A percentile compares a stretch with the other conserved stretches of the same genome.
These are phyloP conservation scores for Lepidonotus clava DNA, from an alignment of 2,888 invertebrate species.

Conservation along the genomic window DNA sequence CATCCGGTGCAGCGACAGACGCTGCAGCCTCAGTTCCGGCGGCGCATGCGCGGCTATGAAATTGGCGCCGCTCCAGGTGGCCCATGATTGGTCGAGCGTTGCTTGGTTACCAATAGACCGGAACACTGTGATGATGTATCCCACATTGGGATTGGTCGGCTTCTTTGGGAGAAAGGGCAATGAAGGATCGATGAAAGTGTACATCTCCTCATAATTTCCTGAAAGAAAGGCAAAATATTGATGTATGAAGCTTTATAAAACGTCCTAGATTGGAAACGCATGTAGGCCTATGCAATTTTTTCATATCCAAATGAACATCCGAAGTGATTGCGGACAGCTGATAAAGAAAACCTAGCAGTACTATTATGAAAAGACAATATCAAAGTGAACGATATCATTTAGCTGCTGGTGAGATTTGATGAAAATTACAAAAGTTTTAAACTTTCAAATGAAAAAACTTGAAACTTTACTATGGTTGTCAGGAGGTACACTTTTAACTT, in stretches of 20 bases:
- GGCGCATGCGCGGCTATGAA: conserved; percentile 73
- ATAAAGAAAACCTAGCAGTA: too few relatives aligned
- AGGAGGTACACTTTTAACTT: too few relatives aligned
- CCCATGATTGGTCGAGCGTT: conserved; percentile 71
- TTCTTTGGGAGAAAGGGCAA: conserved; percentile 71
- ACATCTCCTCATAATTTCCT: conserved; percentile 62
- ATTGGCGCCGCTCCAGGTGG: conserved; percentile 75
- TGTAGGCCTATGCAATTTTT: too few relatives aligned
- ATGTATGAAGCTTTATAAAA: neutral
- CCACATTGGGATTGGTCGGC: conserved; percentile 72
- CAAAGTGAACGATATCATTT: too few relatives aligned
- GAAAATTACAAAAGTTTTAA: too few relatives aligned
- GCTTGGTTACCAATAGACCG: conserved; percentile 69
- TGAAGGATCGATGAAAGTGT: conserved; percentile 63
- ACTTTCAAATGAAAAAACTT: too few relatives aligned
- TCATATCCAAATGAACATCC: too few relatives aligned
- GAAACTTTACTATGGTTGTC: too few relatives aligned
- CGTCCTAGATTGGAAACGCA: too few relatives aligned
- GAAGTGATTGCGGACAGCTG: too few relatives aligned
- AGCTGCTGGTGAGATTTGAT: too few relatives aligned
- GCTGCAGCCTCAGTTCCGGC: conserved; percentile 69
- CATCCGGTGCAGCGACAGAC: conserved; percentile 72
- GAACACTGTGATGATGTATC: conserved; percentile 73
- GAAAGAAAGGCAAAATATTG: neutral
- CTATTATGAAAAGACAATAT: too few relatives aligned